Percentiles rank a stretch among this genome's conserved stretches.
Conservation (phyloP, 2,113 vertebrate genomes). For the Uropsilus gracilis region DNA sequence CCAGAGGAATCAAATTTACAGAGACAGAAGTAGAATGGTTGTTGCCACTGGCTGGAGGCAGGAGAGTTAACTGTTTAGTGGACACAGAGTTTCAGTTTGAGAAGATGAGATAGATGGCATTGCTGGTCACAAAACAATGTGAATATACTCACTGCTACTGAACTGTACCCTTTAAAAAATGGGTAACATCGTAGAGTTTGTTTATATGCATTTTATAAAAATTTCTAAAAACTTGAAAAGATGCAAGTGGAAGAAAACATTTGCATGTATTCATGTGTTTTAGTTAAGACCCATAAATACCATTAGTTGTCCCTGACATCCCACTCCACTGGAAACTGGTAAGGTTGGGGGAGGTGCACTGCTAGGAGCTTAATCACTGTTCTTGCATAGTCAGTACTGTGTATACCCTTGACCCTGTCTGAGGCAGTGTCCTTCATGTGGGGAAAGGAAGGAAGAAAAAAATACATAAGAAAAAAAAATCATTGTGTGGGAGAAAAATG, state of each 20-base stretch:
- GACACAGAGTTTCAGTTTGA: background rate
- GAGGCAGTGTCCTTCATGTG: background rate
- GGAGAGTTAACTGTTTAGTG: background rate
- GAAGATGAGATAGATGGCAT: background rate
- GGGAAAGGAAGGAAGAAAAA: background rate
- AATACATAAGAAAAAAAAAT: background rate
- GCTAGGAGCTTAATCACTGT: background rate
- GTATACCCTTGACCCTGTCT: background rate
- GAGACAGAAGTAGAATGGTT: background rate
- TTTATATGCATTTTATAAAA: background rate
- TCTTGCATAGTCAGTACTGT: background rate
- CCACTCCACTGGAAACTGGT: background rate
- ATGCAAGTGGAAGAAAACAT: background rate
- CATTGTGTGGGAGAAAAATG: slow-evolving; percentile 36
- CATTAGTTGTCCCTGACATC: slow-evolving; percentile 11
- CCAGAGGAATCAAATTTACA: background rate
- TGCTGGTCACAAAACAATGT: background rate
- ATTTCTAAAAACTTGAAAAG: background rate
- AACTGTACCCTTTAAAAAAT: background rate
- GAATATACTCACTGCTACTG: background rate
- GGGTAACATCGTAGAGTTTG: background rate
- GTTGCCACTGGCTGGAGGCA: background rate
- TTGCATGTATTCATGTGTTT: background rate
- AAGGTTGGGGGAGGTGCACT: background rate
- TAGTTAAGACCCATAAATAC: background rate